Percentiles rank a stretch among this genome's conserved stretches.
Evolutionary conservation across 2,797 vertebrate genomes (phyloP).

Genomic region (Pipistrellus pygmaeus): DNA sequence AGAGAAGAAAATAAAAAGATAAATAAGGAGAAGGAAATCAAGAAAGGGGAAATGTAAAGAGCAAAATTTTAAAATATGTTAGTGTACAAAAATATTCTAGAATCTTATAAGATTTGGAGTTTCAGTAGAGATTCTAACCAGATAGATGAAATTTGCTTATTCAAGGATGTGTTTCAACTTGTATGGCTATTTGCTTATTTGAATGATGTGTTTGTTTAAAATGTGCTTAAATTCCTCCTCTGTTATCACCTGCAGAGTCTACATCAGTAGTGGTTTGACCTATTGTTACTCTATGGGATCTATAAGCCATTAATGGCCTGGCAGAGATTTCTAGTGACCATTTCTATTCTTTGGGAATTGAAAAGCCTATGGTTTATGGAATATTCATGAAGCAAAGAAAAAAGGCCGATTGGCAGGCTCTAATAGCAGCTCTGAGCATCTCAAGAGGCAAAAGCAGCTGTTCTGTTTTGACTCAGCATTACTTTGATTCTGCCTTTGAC

Average conservation of each 20-base stretch:
- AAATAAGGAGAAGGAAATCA: background rate
- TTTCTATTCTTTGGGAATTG: slow-evolving; percentile 55
- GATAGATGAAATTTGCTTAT: slow-evolving; percentile 18
- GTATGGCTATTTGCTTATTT: slow-evolving; percentile 27
- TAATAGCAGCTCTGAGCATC: background rate
- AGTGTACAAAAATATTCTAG: slow-evolving; percentile 26
- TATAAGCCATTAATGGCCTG: background rate
- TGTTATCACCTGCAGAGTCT: slow-evolving; percentile 16
- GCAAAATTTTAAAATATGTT: background rate
- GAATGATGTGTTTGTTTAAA: slow-evolving; percentile 44
- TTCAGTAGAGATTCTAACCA: slow-evolving; percentile 47
- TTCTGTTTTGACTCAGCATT: background rate
- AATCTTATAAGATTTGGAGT: background rate
- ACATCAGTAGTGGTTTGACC: slow-evolving; percentile 19
- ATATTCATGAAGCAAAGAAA: slow-evolving; percentile 58
- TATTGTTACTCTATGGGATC: slow-evolving; percentile 9
- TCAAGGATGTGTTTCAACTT: slow-evolving; percentile 3
- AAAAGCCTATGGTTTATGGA: slow-evolving; percentile 32
- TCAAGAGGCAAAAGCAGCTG: background rate
- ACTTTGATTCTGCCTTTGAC: background rate
- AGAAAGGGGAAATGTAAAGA: background rate
- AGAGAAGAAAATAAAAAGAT: background rate
- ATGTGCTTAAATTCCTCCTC: slow-evolving; percentile 8
- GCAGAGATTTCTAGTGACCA: background rate
- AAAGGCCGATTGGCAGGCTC: slow-evolving; percentile 1